Conservation (phyloP, 2,888 invertebrate genomes). For the Griposia aprilina region DNA sequence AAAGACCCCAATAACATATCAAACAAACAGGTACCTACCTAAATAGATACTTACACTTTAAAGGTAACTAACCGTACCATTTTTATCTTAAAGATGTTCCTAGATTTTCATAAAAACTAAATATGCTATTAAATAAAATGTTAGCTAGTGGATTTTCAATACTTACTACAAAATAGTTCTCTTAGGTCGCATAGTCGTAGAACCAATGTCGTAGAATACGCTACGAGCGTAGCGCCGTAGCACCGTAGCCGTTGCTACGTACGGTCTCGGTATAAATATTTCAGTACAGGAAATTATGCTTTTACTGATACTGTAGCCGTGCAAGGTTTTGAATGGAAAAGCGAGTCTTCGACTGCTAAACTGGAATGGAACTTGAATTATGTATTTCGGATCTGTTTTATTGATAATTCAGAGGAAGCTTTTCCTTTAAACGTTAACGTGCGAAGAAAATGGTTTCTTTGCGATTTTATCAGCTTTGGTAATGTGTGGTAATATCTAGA, state of each 20-base stretch:
- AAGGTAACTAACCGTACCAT: background rate
- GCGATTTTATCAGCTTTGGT: constrained; percentile 6
- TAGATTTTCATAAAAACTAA: constrained; percentile 49
- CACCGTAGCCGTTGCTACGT: constrained; percentile 76
- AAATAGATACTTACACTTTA: background rate
- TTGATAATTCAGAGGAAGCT: constrained; percentile 69
- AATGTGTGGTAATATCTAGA: background rate
- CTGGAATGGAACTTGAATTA: constrained; percentile 77
- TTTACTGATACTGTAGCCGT: constrained; percentile 82
- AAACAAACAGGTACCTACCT: background rate
- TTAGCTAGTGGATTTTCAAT: constrained; percentile 50
- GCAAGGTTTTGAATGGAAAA: constrained; percentile 82
- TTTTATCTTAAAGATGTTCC: constrained; percentile 13
- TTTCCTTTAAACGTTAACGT: constrained; percentile 56
- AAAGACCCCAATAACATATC: background rate
- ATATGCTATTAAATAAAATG: constrained; percentile 47
- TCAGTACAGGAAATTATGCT: constrained; percentile 89
- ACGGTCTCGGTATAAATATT: constrained; percentile 86
- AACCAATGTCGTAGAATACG: constrained; percentile 79
- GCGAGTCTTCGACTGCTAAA: constrained; percentile 77
- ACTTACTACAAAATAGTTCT: constrained; percentile 55
- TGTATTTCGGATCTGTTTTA: constrained; percentile 71
- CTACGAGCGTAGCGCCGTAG: constrained; percentile 74
- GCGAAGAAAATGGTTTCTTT: constrained; percentile 47
- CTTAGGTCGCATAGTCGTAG: constrained; percentile 68